phyloP scores from a whole-genome alignment of 2,888 invertebrate species.

The Fragum fragum region DNA sequence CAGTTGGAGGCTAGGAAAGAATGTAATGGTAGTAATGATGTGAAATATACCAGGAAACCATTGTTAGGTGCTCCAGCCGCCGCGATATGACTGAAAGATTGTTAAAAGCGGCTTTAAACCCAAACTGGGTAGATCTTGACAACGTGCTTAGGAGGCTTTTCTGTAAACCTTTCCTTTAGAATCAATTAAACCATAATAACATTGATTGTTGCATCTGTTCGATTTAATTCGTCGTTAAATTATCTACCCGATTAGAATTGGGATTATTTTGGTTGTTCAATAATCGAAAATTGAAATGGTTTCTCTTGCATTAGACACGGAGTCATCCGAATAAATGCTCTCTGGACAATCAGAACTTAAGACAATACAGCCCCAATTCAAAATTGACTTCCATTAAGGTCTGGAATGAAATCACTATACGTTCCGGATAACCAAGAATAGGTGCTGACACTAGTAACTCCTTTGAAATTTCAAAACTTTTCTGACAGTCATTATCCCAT shows the following conservation, averaged over 20 bases:
- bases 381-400: slow-evolving; percentile 68
- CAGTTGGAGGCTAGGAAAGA: no score
- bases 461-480: no score
- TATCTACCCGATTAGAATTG: slow-evolving; percentile 32
- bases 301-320: no score
- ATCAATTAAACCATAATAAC: slow-evolving; percentile 29
- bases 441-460: no score
- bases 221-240: slow-evolving; percentile 12
- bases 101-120: slow-evolving; percentile 16
- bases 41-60: no score
- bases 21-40: no score
- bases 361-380: slow-evolving; percentile 69
- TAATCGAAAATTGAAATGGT: slow-evolving; percentile 24
- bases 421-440: no score
- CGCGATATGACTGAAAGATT: no score
- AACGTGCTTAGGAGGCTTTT: no score
- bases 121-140: slow-evolving; percentile 22
- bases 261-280: not conserved
- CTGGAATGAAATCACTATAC: slow-evolving; percentile 57
- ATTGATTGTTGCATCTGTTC: slow-evolving; percentile 12
- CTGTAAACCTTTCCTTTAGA: slow-evolving; percentile 19
- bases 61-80: no score
- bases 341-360: slow-evolving; percentile 51
- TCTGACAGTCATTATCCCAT: no score
- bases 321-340: no score